Conservation (phyloP, 1,140 invertebrate species). For the Drosophila bipectinata region DNA sequence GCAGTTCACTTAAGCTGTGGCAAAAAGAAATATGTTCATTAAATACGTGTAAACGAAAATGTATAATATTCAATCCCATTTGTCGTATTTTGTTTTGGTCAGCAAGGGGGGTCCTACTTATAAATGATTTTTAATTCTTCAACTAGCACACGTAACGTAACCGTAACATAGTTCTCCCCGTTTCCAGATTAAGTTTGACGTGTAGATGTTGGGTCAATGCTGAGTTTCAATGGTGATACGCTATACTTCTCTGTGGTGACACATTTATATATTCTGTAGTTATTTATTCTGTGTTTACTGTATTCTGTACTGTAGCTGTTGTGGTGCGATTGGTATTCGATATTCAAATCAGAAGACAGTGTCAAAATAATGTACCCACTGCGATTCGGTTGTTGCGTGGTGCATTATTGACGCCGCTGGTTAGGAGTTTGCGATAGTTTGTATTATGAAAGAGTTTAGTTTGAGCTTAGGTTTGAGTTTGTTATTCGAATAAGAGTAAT, state of each 20-base stretch:
- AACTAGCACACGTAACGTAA: conserved; percentile 72
- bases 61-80: conserved; percentile 85
- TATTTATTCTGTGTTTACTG: conserved; percentile 49
- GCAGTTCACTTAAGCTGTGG: conserved; percentile 59
- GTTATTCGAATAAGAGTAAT: conserved; percentile 43
- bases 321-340: conserved; percentile 74
- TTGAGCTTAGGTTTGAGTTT: conserved; percentile 47
- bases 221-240: conserved; percentile 58
- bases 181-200: conserved; percentile 20
- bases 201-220: conserved; percentile 29
- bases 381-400: conserved; percentile 53
- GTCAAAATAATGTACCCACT: conserved; percentile 84
- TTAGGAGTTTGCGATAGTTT: conserved; percentile 75
- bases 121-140: conserved; percentile 25
- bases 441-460: conserved; percentile 78
- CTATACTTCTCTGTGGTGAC: conserved; percentile 77
- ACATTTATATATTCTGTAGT: conserved; percentile 22
- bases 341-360: conserved; percentile 84
- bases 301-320: conserved; percentile 70
- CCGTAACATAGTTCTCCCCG: conserved; percentile 47
- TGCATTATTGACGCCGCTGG: conserved; percentile 81
- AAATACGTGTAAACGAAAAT: conserved; percentile 85
- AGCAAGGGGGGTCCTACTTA: conserved; percentile 45
- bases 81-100: conserved; percentile 59
- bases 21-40: conserved; percentile 84